Evolutionary conservation across 2,113 vertebrate genomes (phyloP).

Genomic region (Pelecanus crispus): DNA sequence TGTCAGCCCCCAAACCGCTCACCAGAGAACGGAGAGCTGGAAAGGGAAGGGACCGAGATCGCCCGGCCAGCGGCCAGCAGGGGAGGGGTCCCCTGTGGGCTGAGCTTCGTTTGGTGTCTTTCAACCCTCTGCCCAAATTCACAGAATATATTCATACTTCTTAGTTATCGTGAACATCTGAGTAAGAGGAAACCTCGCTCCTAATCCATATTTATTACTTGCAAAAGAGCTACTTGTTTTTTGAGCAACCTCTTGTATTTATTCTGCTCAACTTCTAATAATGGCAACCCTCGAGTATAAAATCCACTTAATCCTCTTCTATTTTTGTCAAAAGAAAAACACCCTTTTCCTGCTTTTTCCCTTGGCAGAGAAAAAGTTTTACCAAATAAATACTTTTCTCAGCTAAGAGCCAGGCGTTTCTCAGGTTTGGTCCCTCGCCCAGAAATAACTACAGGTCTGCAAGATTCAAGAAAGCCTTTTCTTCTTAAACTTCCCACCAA

Average conservation of each 20-base stretch:
- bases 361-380: neutral
- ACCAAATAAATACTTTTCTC: neutral
- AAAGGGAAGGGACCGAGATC: neutral
- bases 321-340: neutral
- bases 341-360: neutral
- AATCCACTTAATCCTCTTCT: neutral
- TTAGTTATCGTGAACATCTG: accelerated
- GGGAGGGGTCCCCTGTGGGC: neutral
- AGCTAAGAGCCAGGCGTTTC: neutral
- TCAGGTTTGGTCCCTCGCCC: neutral
- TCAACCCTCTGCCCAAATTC: neutral
- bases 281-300: neutral
- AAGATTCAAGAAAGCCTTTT: neutral
- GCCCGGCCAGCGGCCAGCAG: neutral
- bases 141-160: too few relatives aligned
- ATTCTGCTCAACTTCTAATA: neutral
- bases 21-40: neutral
- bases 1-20: neutral
- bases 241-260: neutral
- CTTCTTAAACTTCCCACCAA: neutral
- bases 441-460: neutral
- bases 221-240: neutral
- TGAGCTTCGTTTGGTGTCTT: neutral
- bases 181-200: neutral
- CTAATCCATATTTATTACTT: neutral